These are phyloP conservation scores for Phymatocera aterrima DNA, from an alignment of 2,888 invertebrate species.

Conservation along the genomic window DNA sequence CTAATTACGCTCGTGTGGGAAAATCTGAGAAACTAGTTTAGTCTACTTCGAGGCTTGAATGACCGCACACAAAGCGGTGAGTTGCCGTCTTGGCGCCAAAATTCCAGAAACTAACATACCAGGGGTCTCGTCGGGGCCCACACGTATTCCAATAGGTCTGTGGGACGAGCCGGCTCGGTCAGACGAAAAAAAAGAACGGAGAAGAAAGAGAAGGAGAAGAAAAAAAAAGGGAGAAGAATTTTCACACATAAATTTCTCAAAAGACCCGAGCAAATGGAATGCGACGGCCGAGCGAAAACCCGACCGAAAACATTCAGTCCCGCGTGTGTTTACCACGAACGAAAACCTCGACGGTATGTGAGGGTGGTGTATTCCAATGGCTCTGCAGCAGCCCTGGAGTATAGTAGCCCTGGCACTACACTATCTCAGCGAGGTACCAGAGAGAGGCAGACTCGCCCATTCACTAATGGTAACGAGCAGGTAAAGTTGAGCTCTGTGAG, in stretches of 20 bases:
- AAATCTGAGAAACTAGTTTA: conserved; percentile 38
- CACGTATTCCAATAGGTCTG: conserved; percentile 22
- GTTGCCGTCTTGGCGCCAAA: conserved; percentile 45
- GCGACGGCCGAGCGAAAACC: conserved; percentile 34
- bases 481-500: conserved; percentile 4
- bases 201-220: background rate
- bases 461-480: conserved; percentile 36
- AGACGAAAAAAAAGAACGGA: background rate
- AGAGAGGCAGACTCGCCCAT: conserved; percentile 35
- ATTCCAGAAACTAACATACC: conserved; percentile 41
- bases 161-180: conserved; percentile 4
- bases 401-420: conserved; percentile 1
- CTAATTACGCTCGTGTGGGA: conserved; percentile 43
- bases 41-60: conserved; percentile 36
- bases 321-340: conserved; percentile 25
- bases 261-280: conserved; percentile 37
- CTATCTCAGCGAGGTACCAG: background rate
- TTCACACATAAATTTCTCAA: conserved; percentile 44
- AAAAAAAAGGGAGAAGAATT: conserved; percentile 22
- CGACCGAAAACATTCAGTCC: conserved; percentile 33
- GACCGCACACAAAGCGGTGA: conserved; percentile 43
- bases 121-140: conserved; percentile 13
- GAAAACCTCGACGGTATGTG: conserved; percentile 13
- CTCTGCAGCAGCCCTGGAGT: background rate
- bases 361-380: background rate